These are phyloP conservation scores for Lutjanus argentimaculatus DNA, from an alignment of 2,797 vertebrate genomes.

Conservation along the genomic window DNA sequence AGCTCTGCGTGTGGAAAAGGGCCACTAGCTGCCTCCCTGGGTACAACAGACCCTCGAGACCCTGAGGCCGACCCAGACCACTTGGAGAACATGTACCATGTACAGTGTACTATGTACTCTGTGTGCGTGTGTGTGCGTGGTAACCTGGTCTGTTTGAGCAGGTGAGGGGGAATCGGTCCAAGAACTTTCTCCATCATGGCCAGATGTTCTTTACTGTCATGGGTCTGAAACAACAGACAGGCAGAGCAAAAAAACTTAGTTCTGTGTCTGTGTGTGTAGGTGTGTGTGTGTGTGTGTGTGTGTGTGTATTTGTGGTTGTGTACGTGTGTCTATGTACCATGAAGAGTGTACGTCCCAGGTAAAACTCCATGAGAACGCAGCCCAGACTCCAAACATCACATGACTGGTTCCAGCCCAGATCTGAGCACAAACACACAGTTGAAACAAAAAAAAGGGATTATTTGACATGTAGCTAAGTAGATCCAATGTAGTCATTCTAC, in stretches of 20 bases:
- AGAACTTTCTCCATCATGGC: constrained; percentile 97
- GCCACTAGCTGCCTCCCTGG: too few species aligned
- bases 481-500: rapidly evolving
- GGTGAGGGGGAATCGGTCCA: constrained; percentile 86
- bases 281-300: background rate
- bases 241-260: too few species aligned
- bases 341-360: constrained; percentile 90
- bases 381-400: constrained; percentile 94
- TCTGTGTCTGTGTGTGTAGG: background rate
- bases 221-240: constrained; percentile 83
- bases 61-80: too few species aligned
- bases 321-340: constrained; percentile 75
- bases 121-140: background rate
- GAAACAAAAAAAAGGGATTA: background rate
- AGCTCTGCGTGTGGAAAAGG: too few species aligned
- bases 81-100: too few species aligned
- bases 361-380: constrained; percentile 92
- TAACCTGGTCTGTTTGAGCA: constrained; percentile 74
- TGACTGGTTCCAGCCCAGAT: constrained; percentile 91
- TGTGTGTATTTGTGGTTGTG: constrained; percentile 20
- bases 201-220: constrained; percentile 92
- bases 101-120: background rate
- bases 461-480: background rate
- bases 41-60: too few species aligned
- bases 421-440: constrained; percentile 72